phyloP scores from a whole-genome alignment of 2,888 invertebrate genomes.

The Dryocosmus kuriphilus region DNA sequence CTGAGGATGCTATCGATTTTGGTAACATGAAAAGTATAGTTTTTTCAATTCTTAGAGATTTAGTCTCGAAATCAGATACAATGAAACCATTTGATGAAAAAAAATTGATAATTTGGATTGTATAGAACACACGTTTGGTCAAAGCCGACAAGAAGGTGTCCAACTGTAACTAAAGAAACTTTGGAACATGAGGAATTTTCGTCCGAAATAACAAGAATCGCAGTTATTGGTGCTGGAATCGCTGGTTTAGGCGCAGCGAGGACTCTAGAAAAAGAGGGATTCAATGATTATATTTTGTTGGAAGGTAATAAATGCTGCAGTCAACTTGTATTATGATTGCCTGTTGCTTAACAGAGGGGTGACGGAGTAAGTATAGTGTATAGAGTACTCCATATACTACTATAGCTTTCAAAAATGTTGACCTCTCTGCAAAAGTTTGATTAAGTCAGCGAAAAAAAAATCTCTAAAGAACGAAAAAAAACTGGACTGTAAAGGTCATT shows the following conservation, averaged over 20 bases:
- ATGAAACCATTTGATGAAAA: conserved; percentile 25
- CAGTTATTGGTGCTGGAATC: conserved; percentile 82
- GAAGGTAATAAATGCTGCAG: conserved; percentile 77
- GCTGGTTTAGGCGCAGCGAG: conserved; percentile 81
- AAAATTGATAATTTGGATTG: conserved; percentile 55
- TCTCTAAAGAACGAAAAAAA: too few species aligned
- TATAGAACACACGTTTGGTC: conserved; percentile 63
- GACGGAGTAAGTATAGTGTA: too few species aligned
- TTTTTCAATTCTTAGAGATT: conserved; percentile 7
- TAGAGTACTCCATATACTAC: too few species aligned
- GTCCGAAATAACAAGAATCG: conserved; percentile 71
- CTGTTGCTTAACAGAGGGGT: too few species aligned
- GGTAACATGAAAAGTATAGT: background rate
- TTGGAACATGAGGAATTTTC: conserved; percentile 41
- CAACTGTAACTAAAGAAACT: conserved; percentile 52
- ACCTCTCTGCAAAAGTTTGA: too few species aligned
- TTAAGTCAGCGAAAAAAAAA: too few species aligned
- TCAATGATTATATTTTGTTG: conserved; percentile 79
- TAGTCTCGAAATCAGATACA: background rate
- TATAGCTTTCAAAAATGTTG: too few species aligned
- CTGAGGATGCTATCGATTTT: background rate
- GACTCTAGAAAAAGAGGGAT: conserved; percentile 77
- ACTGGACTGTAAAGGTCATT: too few species aligned
- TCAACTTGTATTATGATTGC: background rate
- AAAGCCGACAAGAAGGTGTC: conserved; percentile 57